phyloP scores from a whole-genome alignment of 2,888 invertebrate genomes.

The Vanessa cardui region DNA sequence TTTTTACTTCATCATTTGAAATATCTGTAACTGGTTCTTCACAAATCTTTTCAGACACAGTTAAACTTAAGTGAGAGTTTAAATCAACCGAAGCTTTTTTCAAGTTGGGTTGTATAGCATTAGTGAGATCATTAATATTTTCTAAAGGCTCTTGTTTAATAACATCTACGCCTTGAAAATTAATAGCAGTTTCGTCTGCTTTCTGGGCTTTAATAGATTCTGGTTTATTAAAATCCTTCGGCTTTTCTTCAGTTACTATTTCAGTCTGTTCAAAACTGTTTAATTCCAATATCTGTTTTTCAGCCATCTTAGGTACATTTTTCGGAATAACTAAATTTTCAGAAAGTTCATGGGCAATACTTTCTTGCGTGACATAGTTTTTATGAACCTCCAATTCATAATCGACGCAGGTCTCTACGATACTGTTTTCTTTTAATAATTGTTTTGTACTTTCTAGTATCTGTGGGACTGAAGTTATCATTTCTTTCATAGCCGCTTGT shows the following conservation, averaged over 20 bases:
- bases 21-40: constrained; percentile 75
- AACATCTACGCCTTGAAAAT: constrained; percentile 54
- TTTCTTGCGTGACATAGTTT: constrained; percentile 60
- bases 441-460: constrained; percentile 54
- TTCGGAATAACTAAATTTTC: constrained; percentile 43
- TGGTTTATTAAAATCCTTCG: constrained; percentile 44
- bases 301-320: constrained; percentile 48
- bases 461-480: constrained; percentile 53
- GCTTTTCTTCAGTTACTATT: constrained; percentile 52
- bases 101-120: constrained; percentile 45
- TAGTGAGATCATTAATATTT: constrained; percentile 50
- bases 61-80: constrained; percentile 58
- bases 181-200: constrained; percentile 53
- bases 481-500: constrained; percentile 52
- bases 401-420: constrained; percentile 45
- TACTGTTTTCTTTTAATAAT: constrained; percentile 45
- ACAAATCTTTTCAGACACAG: constrained; percentile 55
- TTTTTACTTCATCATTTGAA: constrained; percentile 56
- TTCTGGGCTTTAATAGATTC: constrained; percentile 47
- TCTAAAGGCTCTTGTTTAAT: constrained; percentile 56
- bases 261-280: constrained; percentile 59
- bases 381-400: constrained; percentile 57
- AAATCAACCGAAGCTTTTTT: constrained; percentile 55
- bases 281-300: constrained; percentile 52
- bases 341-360: constrained; percentile 51